Conservation (phyloP, 2,888 invertebrate genomes). For the Resseliella maxima region DNA sequence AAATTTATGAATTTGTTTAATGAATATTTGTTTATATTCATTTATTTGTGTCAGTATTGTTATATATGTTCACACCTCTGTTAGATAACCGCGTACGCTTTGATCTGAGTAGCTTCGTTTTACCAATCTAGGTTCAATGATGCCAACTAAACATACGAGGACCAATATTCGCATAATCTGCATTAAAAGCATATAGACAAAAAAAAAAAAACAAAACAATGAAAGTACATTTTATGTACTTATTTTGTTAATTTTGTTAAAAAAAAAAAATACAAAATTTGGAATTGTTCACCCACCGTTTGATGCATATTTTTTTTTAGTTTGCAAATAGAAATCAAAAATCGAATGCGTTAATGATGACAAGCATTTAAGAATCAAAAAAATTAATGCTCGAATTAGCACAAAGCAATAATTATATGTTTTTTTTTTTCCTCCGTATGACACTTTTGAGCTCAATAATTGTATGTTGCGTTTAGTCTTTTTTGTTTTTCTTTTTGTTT, state of each 20-base stretch:
- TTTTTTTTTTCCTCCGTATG: not conserved
- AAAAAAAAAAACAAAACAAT: not conserved
- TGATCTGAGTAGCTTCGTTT: slow-evolving; percentile 84
- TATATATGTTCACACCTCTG: slow-evolving; percentile 73
- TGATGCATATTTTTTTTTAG: not conserved
- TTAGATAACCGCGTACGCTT: slow-evolving; percentile 83
- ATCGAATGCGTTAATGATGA: not conserved
- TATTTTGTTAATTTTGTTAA: not conserved
- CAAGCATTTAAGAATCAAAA: not conserved
- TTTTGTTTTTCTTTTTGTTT: too few species aligned
- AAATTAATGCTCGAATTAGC: not conserved
- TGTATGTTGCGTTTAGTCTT: too few species aligned
- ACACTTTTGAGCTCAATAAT: not conserved
- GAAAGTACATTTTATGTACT: not conserved
- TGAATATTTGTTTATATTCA: not conserved
- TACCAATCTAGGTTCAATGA: slow-evolving; percentile 65
- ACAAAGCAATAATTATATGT: not conserved
- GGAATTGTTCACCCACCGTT: not conserved
- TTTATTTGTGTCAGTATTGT: not conserved
- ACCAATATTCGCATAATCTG: slow-evolving; percentile 23
- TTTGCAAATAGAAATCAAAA: not conserved
- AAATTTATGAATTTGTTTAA: too few species aligned
- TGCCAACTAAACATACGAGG: not conserved
- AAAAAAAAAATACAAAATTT: not conserved
- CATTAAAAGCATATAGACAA: not conserved